Base-by-base conservation (phyloP, 1,140 invertebrate genomes). In the Polypedilum vanderplanki region DNA sequence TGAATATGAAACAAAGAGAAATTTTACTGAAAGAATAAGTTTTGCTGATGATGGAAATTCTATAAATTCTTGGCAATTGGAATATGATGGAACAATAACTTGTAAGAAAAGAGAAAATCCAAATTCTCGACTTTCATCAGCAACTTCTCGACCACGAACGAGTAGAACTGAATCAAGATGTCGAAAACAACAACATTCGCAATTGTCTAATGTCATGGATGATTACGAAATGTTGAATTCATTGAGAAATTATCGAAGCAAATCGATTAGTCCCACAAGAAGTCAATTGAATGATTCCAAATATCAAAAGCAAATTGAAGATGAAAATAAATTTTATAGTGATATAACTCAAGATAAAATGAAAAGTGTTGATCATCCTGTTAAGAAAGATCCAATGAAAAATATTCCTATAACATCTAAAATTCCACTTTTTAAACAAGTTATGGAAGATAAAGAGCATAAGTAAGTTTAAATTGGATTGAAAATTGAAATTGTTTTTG, bases 321-420 rank as follows among this genome's bases (percentile, higher is more conserved):
- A 20, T 8, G 65, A 70, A n/a, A 70, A n/a, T 7, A 70, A 70
- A 20, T 70, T 70, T 20, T 70, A 70, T 20, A 70, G 65, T 70
- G 65, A 70, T 18, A 7, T 70, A 18, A 70, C 65, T 18, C 17
- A 70, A 5, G 65, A 70, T 7, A 70, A 20, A 7, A 8, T 70
- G 9, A 70, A 70, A 20, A 9, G n/a, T 18, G 20, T 70, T 70
- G 65, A 70, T 0, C 65, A 70, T 70, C 9, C 20, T 18, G 18
- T 20, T 3, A 70, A 70, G 20, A n/a, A 18, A 18, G 65, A 70
- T 70, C 65, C 65, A 22, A 70, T 70, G 2, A 70, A 75, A 12
- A 7, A 33, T 20, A 73, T 75, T 75, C 75, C 75, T 41, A 18
- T 75, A 46, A 75, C 75, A 17, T 75, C 75, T 5, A 10, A 33